Evolutionary conservation across 2,113 vertebrate genomes (phyloP).

Genomic region (Saimiri boliviensis): DNA sequence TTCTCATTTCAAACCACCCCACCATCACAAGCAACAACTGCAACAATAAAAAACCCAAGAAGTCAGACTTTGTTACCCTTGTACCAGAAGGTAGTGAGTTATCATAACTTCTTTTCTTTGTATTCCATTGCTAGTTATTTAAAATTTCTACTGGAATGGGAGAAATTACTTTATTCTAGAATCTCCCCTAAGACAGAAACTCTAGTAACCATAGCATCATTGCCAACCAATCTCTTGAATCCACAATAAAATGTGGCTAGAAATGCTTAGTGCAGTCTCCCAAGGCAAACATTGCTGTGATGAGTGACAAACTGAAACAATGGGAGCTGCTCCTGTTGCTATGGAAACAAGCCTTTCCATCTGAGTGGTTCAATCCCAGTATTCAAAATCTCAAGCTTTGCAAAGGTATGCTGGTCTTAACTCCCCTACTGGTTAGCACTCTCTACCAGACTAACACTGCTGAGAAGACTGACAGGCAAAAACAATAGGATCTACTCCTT

Average conservation of each 20-base stretch:
- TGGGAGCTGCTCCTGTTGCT: conserved; percentile 61
- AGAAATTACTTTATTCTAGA: neutral
- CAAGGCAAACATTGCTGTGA: conserved; percentile 53
- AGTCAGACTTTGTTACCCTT: neutral
- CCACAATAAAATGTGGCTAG: conserved; percentile 49
- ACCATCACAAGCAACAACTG: neutral
- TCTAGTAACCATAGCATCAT: conserved; percentile 60
- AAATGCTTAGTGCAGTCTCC: conserved; percentile 45
- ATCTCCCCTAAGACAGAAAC: conserved; percentile 63
- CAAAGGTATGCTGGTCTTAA: conserved; percentile 53
- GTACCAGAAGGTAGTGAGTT: neutral
- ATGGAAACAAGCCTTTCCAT: conserved; percentile 62
- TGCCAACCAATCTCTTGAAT: conserved; percentile 25
- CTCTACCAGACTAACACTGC: conserved; percentile 31
- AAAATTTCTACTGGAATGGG: conserved; percentile 46
- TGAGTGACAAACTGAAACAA: conserved; percentile 71
- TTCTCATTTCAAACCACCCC: neutral
- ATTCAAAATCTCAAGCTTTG: conserved; percentile 56
- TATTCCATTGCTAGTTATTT: conserved; percentile 38
- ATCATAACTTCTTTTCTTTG: neutral
- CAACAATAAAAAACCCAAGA: neutral
- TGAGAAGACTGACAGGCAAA: conserved; percentile 44
- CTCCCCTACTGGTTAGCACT: conserved; percentile 39
- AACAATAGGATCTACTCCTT: conserved; percentile 24
- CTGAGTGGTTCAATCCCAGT: conserved; percentile 9